Evolutionary conservation across 2,888 invertebrate genomes (phyloP).

Genomic region (Hemicrepidius hirtus): DNA sequence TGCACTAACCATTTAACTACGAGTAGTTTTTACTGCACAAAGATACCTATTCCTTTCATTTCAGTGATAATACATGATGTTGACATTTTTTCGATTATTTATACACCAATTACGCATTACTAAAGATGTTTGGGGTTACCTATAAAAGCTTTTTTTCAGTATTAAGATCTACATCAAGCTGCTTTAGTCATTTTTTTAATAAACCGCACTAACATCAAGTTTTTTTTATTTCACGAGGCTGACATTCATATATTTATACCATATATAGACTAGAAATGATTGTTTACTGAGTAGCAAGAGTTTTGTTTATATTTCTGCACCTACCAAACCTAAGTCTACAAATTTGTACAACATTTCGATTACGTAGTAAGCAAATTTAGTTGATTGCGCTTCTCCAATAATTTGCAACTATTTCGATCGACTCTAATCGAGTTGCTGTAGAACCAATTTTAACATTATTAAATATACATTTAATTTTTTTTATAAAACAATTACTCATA

Average conservation of each 20-base stretch:
- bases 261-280: conserved; percentile 51
- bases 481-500: conserved; percentile 35
- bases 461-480: conserved; percentile 32
- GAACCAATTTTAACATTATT: conserved; percentile 33
- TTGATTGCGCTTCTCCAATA: not conserved
- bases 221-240: conserved; percentile 39
- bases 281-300: conserved; percentile 39
- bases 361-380: conserved; percentile 27
- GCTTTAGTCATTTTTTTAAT: conserved; percentile 24
- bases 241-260: conserved; percentile 44
- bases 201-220: conserved; percentile 44
- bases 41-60: not conserved
- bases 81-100: conserved; percentile 24
- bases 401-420: not conserved
- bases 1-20: conserved; percentile 13
- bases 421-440: not conserved
- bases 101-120: conserved; percentile 30
- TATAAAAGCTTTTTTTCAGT: conserved; percentile 34
- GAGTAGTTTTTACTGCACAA: conserved; percentile 3
- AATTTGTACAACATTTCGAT: conserved; percentile 47
- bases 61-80: conserved; percentile 4
- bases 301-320: conserved; percentile 12
- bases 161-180: conserved; percentile 42
- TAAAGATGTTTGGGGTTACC: conserved; percentile 21
- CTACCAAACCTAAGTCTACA: conserved; percentile 27